Conservation (phyloP, 2,888 invertebrate genomes). For the Cybosia mesomella region DNA sequence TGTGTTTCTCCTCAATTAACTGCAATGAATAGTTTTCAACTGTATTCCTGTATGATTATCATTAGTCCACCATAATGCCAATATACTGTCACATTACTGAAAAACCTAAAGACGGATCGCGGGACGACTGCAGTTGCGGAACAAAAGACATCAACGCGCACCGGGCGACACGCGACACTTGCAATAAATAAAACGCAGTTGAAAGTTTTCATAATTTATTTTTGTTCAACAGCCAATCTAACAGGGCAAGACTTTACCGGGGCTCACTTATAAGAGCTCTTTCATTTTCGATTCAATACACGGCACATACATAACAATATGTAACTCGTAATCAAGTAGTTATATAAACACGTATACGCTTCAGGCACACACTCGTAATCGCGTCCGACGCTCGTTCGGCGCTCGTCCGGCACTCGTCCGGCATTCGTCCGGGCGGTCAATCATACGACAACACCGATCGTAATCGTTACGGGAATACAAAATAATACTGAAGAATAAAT, state of each 20-base stretch:
- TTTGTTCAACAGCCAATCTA: conserved; percentile 74
- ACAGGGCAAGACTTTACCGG: conserved; percentile 69
- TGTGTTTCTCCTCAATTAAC: too few species aligned
- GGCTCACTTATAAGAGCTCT: conserved; percentile 35
- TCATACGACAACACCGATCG: conserved; percentile 55
- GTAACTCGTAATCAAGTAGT: conserved; percentile 30
- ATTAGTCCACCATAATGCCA: too few species aligned
- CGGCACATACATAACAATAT: conserved; percentile 35
- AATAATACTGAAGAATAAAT: conserved; percentile 83
- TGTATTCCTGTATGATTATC: too few species aligned
- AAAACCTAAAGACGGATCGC: neutral
- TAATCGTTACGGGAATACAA: conserved; percentile 73
- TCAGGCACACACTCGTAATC: conserved; percentile 18
- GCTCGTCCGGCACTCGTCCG: conserved; percentile 8
- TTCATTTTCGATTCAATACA: conserved; percentile 25
- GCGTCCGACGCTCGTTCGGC: conserved; percentile 13
- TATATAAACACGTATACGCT: conserved; percentile 30
- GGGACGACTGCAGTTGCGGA: conserved; percentile 7
- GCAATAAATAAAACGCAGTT: conserved; percentile 37
- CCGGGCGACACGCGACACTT: neutral
- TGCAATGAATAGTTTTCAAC: too few species aligned
- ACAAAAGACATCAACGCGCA: conserved; percentile 74
- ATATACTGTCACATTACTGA: neutral
- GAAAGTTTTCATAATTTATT: conserved; percentile 59
- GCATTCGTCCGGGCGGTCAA: conserved; percentile 20